Evolutionary conservation across 2,888 invertebrate genomes (phyloP).

Genomic region (Drosophila subquinaria): DNA sequence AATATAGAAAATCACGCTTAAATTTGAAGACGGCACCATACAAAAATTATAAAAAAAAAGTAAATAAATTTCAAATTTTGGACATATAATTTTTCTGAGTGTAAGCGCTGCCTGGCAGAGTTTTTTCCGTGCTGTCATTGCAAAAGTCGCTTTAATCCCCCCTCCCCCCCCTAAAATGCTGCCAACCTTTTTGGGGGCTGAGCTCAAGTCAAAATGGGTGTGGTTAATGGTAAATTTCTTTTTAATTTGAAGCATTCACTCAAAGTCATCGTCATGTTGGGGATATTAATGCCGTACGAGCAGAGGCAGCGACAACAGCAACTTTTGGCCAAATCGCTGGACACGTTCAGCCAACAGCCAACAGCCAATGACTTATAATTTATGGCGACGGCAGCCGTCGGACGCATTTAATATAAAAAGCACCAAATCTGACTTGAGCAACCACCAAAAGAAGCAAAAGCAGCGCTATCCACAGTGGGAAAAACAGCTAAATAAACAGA

Average conservation of each 20-base stretch:
- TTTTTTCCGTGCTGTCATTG: constrained; percentile 53
- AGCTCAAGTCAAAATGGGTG: constrained; percentile 49
- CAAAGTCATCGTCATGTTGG: constrained; percentile 82
- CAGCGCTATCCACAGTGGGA: too few species aligned
- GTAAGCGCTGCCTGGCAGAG: constrained; percentile 36
- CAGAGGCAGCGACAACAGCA: not conserved
- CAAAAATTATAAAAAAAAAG: too few species aligned
- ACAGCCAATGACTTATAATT: constrained; percentile 82
- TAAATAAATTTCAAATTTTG: too few species aligned
- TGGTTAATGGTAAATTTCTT: constrained; percentile 83
- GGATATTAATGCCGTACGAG: constrained; percentile 73
- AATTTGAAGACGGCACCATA: too few species aligned
- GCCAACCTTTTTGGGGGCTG: constrained; percentile 12
- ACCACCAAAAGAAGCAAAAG: not conserved
- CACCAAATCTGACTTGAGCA: constrained; percentile 26
- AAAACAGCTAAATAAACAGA: too few species aligned
- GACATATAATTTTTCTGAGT: not conserved
- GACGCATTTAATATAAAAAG: constrained; percentile 61
- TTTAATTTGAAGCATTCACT: constrained; percentile 83
- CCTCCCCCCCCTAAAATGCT: not conserved
- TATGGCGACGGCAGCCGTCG: constrained; percentile 73
- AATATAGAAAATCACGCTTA: too few species aligned
- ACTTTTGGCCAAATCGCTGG: constrained; percentile 27
- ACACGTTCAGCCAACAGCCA: constrained; percentile 70
- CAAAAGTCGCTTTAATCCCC: constrained; percentile 41